Base-by-base conservation (phyloP, 2,797 vertebrate species). In the Chelon labrosus region DNA sequence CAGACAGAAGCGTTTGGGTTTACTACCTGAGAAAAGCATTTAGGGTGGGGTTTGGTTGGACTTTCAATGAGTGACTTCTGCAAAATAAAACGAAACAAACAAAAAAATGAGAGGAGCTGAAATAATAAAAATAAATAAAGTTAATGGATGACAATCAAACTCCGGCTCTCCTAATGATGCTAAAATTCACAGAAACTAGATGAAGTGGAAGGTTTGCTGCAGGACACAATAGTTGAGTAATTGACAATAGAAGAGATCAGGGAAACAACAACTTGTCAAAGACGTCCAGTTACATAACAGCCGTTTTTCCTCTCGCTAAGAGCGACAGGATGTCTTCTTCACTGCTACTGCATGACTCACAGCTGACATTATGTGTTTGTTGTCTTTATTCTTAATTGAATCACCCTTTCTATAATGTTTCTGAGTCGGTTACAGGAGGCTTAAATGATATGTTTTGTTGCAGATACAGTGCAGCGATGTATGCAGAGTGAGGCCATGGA, bases 31-130 rank as follows among this genome's bases (percentile, higher is more conserved):
- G 92, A 91, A 95, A 96, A 94, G 92, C 91, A 95, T 96, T 96
- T 96, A 95, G 93, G 88, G 80, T 91, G 93, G 81, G 94, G 89
- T 95, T 96, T 93, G 89, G 94, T 93, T 85, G 95, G 94, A 92
- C 93, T 95, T 93, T 97, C 95, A 95, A 90, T 95, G 90, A 97
- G 94, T 89, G 95, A 94, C 89, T 95, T 97, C 97, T 98, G 97
- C 92, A 97, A 97, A 97, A 96, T 94, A 95, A 97, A 96, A 95
- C 74, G 57, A 95, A 95, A 93, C 16, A 75, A 84, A 35, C 31
- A 35, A 35, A 63, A 65, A 87, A 75, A 75, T 77, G 54, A 65
- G 59, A 80, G 35, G 67, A 81, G 77, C 70, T 65, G 61, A 13
- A 47, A 82, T 62, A 37, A 77, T 79, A 91, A 47, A 8, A 47